These are phyloP conservation scores for Paramisgurnus dabryanus DNA, from an alignment of 2,113 vertebrate genomes.

Conservation along the genomic window DNA sequence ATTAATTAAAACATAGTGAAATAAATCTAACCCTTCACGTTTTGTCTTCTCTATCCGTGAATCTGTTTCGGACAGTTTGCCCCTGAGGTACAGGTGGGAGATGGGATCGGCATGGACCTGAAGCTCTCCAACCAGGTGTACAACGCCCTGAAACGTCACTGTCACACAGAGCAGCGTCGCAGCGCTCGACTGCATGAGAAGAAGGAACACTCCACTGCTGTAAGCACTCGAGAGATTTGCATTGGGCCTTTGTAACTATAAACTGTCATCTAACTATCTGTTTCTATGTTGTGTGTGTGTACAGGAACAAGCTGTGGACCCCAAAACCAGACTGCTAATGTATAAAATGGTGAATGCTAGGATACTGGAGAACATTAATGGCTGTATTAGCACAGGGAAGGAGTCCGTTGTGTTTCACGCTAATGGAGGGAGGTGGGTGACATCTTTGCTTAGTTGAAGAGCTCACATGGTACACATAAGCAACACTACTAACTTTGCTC, in stretches of 20 bases:
- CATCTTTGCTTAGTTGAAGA: background rate
- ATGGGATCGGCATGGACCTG: conserved; percentile 95
- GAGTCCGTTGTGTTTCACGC: conserved; percentile 98
- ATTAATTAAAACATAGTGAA: no score
- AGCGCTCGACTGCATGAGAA: conserved; percentile 94
- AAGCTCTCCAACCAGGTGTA: conserved; percentile 96
- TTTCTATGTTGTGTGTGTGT: background rate
- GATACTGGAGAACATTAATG: conserved; percentile 90
- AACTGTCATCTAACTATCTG: background rate
- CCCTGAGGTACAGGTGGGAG: conserved; percentile 91
- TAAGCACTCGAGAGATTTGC: conserved; percentile 62
- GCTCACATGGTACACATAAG: background rate
- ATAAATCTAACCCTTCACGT: background rate
- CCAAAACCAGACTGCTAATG: conserved; percentile 93
- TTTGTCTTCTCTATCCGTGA: background rate
- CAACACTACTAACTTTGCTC: background rate
- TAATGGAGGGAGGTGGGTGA: conserved; percentile 86
- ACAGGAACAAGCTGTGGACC: conserved; percentile 97
- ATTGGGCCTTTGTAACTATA: no score
- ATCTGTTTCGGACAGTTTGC: conserved; percentile 80
- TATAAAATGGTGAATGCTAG: conserved; percentile 96
- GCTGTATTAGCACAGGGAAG: conserved; percentile 97
- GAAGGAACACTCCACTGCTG: conserved; percentile 96
- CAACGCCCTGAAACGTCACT: conserved; percentile 94
- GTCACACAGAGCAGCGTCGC: conserved; percentile 88